These are phyloP conservation scores for Andrena haemorrhoa DNA, from an alignment of 2,888 invertebrate genomes.

Conservation along the genomic window DNA sequence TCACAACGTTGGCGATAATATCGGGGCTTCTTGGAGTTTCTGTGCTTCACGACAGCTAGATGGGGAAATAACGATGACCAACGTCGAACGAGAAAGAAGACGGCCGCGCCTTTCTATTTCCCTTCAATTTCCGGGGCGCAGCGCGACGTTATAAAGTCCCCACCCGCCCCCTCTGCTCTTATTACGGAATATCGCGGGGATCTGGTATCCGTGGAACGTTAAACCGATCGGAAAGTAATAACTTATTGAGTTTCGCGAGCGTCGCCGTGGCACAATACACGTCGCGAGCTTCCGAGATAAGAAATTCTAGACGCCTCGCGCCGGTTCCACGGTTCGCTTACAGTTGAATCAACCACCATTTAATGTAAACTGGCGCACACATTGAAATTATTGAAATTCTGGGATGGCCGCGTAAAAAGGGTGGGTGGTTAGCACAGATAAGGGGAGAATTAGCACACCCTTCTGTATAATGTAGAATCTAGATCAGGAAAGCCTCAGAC, in stretches of 20 bases:
- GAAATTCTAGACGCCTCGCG: not conserved
- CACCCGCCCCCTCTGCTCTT: constrained; percentile 11
- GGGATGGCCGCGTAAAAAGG: too few relatives aligned
- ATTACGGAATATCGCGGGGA: not conserved
- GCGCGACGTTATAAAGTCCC: constrained; percentile 70
- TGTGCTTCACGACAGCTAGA: not conserved
- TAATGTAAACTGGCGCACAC: too few relatives aligned
- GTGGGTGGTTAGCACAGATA: too few relatives aligned
- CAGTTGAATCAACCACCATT: too few relatives aligned
- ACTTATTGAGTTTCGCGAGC: constrained; percentile 21
- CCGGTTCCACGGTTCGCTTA: too few relatives aligned
- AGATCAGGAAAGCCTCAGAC: too few relatives aligned
- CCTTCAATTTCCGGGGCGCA: constrained; percentile 76
- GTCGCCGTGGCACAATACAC: not conserved
- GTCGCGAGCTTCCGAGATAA: not conserved
- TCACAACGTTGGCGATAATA: not conserved
- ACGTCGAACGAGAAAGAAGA: constrained; percentile 33
- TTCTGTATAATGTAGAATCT: too few relatives aligned
- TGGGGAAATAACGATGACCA: constrained; percentile 23
- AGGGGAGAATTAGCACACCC: too few relatives aligned
- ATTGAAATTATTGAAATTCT: too few relatives aligned
- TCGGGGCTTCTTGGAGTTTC: not conserved
- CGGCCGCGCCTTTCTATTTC: constrained; percentile 75
- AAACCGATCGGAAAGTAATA: constrained; percentile 41
- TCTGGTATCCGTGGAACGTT: not conserved